These are phyloP conservation scores for Psophia crepitans DNA, from an alignment of 2,113 vertebrate genomes.

Conservation along the genomic window DNA sequence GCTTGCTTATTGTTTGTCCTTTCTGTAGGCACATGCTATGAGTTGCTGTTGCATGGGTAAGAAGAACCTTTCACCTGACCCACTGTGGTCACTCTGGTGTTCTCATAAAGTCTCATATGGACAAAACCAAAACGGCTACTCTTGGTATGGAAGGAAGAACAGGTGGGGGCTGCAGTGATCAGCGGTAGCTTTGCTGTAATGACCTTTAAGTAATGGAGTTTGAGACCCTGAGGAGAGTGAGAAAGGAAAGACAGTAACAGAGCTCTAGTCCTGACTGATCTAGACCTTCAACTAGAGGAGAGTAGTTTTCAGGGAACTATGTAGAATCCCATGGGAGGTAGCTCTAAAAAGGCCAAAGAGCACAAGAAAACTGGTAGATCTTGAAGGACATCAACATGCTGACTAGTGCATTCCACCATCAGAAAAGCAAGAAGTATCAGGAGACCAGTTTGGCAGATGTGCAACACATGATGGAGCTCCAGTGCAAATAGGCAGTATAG, in stretches of 20 bases:
- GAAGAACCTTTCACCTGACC: neutral
- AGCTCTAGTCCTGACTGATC: neutral
- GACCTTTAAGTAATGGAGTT: neutral
- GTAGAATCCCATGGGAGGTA: neutral
- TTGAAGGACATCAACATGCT: neutral
- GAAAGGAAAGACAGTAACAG: neutral
- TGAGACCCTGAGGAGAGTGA: neutral
- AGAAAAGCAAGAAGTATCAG: neutral
- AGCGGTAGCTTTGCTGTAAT: neutral
- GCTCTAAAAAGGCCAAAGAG: neutral
- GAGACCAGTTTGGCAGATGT: neutral
- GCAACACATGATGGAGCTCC: neutral
- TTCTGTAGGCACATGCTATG: neutral
- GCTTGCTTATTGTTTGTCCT: neutral
- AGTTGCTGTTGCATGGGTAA: neutral
- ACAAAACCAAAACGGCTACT: neutral
- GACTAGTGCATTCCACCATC: neutral
- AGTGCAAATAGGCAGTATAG: neutral
- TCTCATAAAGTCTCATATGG: neutral
- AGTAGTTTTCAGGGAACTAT: neutral
- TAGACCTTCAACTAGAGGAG: neutral
- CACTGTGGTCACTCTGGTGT: neutral
- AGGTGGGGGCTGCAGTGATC: neutral
- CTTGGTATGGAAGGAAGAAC: neutral
- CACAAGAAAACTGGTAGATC: neutral